Evolutionary conservation across 2,888 invertebrate genomes (phyloP), one percentile per base, ranked within the genome.

Genomic region (Epistrophe grossulariae): DNA sequence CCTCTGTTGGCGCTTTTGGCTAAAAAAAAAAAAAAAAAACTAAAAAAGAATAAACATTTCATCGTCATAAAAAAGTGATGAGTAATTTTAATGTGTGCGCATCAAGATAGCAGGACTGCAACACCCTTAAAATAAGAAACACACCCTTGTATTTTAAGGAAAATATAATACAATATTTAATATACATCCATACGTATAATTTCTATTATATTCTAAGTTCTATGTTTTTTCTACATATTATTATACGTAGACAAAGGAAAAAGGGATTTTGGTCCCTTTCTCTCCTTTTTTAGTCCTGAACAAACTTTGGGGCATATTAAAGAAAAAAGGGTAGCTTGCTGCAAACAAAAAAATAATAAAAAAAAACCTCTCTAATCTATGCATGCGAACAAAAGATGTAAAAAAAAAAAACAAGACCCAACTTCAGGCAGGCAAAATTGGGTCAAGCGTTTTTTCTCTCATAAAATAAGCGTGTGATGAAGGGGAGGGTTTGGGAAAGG

Each of bases 371-470:
- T 59, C 45, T 45, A 72, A 72, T 72, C 57, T 72, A 45, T 59
- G 59, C 68, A 68, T 68, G 68, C 38, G 45, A 59, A 57, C 24
- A 38, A 55, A 62, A 57, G 72, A 24, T 43, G 19, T 17, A n/a
- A 28, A 10, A 59, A 38, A 62, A 35, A 62, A 40, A 52, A 50
- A 70, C n/a, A 24, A 59, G 19, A 28, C 62, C 59, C 57, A 73
- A 70, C 77, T 82, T 62, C 85, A 64, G 78, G 73, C 74, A 62
- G 43, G 66, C 52, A 52, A 87, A 87, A 55, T 38, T 87, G 83
- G 83, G 83, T 87, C 87, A 87, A 87, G 79, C 76, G 70, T 83
- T 87, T 79, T 52, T 73, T 38, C 17, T 59, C 48, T 66, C 17
- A 79, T 52, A 87, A n/a, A 76, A 71, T 76, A 79, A 72, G 79